phyloP scores from a whole-genome alignment of 1,140 invertebrate species.

The Cydia pomonella region DNA sequence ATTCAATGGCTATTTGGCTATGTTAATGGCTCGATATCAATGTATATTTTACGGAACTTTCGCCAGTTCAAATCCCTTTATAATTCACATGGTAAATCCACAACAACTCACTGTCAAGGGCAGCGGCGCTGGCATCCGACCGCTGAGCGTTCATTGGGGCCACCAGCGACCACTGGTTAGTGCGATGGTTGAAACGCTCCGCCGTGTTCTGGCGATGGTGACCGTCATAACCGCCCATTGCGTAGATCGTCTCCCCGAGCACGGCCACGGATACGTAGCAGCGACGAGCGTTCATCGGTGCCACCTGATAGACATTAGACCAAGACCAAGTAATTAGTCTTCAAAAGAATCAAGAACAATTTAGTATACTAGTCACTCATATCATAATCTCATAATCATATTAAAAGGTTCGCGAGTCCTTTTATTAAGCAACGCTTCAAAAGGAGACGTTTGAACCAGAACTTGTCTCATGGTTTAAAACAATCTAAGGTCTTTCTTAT shows the following conservation, averaged over 20 bases:
- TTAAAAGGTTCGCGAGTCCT: no score
- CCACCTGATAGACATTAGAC: constrained; percentile 74
- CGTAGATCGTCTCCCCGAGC: constrained; percentile 88
- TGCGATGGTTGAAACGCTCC: constrained; percentile 86
- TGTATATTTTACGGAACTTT: not conserved
- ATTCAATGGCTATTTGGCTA: no score
- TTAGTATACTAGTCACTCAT: no score
- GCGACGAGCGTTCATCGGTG: constrained; percentile 82
- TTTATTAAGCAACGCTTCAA: no score
- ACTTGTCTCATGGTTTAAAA: no score
- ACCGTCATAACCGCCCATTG: constrained; percentile 94
- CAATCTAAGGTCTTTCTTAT: no score
- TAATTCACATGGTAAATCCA: constrained; percentile 35
- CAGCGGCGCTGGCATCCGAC: constrained; percentile 89
- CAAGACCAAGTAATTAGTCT: no score
- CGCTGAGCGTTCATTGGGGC: constrained; percentile 89
- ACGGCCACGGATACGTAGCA: constrained; percentile 85
- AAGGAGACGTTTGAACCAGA: no score
- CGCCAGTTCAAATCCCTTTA: not conserved
- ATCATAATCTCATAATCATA: no score
- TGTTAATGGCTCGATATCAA: no score
- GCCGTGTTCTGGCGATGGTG: constrained; percentile 88
- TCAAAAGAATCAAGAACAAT: no score
- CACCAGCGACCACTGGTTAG: constrained; percentile 92
- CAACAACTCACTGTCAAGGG: constrained; percentile 81